Base-by-base conservation (phyloP, 2,113 vertebrate species). In the Oncorhynchus kisutch region DNA sequence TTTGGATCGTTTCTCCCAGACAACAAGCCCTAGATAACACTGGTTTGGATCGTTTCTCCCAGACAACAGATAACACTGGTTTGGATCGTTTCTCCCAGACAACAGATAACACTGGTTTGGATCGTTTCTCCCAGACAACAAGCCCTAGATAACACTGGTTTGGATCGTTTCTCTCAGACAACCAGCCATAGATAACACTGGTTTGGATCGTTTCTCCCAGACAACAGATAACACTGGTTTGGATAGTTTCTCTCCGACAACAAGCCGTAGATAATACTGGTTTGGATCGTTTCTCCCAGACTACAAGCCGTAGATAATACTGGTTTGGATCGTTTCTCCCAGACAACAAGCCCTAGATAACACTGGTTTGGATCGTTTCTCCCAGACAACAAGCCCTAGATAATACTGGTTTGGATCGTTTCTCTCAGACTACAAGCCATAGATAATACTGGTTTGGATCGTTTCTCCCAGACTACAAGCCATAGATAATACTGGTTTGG, bases 161-260 rank as follows among this genome's bases (percentile, higher is more conserved):
- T 75, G 39, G 39, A 77, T 83, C 73, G 34, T 59, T 24, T 74
- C 75, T 29, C 29, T 3, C 29, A 29, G 29, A 71, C 39, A 81
- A 62, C 73, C 81, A 79, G 78, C 71, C 48, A 78, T 59, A 66
- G 67, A 82, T 85, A 90, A 84, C 87, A 89, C 79, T 85, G 86
- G 86, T 81, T 84, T 75, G 39, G 39, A 78, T 83, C 73, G 45
- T 59, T 24, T 73, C 75, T 29, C 29, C 29, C 29, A 29, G 29
- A 71, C 39, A 81, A 62, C 73, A 82, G 67, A 82, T 86, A 90
- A 84, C 87, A 89, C 80, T 85, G 86, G 86, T 81, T 84, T 75
- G 8, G 39, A 78, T 83, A 70, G 45, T 59, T 73, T 45, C 27
- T 81, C 73, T 82, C 76, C 78, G 76, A 70, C 39, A 81, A 57